Evolutionary conservation across 1,140 invertebrate species (phyloP).

Genomic region (Scaptomyza montana): DNA sequence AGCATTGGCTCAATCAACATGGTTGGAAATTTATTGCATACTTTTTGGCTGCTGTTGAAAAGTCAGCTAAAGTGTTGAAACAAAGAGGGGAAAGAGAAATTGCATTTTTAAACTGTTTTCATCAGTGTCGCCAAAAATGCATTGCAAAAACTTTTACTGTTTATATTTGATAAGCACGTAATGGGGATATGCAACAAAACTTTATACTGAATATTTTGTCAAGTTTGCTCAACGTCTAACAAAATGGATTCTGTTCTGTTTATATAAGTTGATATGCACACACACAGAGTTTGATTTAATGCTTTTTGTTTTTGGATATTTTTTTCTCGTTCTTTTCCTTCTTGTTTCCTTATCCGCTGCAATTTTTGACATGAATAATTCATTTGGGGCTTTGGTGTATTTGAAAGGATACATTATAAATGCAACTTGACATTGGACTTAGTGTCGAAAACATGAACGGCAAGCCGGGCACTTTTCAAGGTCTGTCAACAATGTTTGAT

Average conservation of each 20-base stretch:
- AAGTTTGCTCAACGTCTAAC: constrained; percentile 2
- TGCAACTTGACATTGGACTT: constrained; percentile 68
- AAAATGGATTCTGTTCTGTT: background rate
- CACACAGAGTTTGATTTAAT: background rate
- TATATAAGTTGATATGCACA: background rate
- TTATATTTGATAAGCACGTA: too few species aligned
- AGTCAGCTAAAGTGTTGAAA: background rate
- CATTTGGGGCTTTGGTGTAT: constrained; percentile 62
- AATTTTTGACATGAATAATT: constrained; percentile 62
- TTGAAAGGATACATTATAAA: constrained; percentile 45
- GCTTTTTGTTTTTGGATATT: constrained; percentile 2
- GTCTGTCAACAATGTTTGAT: constrained; percentile 20
- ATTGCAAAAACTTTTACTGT: too few species aligned
- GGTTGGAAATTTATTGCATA: constrained; percentile 48
- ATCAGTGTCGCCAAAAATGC: background rate
- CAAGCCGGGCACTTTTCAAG: constrained; percentile 33
- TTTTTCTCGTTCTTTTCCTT: constrained; percentile 2
- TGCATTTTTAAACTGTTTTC: too few species aligned
- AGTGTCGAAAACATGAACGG: constrained; percentile 38
- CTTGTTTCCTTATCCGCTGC: background rate
- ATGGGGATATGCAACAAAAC: too few species aligned
- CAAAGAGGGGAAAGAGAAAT: background rate
- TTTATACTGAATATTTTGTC: background rate
- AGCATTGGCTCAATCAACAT: constrained; percentile 1
- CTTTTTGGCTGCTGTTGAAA: constrained; percentile 35